Percentiles rank a stretch among this genome's conserved stretches.
These are phyloP conservation scores for Chymomyza procnemis DNA, from an alignment of 2,888 invertebrate genomes.

Conservation along the genomic window DNA sequence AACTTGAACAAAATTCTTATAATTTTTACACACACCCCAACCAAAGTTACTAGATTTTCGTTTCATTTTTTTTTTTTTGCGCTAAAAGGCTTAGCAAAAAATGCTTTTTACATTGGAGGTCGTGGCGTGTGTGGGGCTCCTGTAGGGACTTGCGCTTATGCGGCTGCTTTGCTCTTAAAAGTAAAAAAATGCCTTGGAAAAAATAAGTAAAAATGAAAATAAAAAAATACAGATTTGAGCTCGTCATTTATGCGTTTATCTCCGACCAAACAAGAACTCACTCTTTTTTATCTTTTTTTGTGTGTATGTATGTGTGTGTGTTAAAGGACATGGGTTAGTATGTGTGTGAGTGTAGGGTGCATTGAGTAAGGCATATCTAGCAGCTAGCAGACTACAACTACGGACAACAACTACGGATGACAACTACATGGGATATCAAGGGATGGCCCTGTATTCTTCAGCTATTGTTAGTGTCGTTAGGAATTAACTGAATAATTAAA, in stretches of 20 bases:
- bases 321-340: background rate
- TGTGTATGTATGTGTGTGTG: background rate
- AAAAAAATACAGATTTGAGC: constrained; percentile 58
- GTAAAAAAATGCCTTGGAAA: constrained; percentile 58
- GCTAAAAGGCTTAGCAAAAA: constrained; percentile 66
- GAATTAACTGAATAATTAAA: too few relatives aligned
- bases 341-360: constrained; percentile 20
- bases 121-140: background rate
- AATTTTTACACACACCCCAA: constrained; percentile 51
- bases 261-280: constrained; percentile 58
- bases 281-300: constrained; percentile 38
- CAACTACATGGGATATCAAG: too few relatives aligned
- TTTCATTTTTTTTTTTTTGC: constrained; percentile 31
- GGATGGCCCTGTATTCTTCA: too few relatives aligned
- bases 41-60: constrained; percentile 1
- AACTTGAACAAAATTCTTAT: constrained; percentile 69
- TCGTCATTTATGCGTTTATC: constrained; percentile 73
- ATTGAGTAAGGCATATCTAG: too few relatives aligned
- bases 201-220: constrained; percentile 30
- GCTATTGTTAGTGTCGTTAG: too few relatives aligned
- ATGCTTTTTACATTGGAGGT: constrained; percentile 65
- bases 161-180: constrained; percentile 17
- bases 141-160: background rate
- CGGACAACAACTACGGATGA: too few relatives aligned
- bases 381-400: background rate